These are phyloP conservation scores for Alcedo atthis DNA, from an alignment of 2,797 vertebrate species.

Conservation along the genomic window DNA sequence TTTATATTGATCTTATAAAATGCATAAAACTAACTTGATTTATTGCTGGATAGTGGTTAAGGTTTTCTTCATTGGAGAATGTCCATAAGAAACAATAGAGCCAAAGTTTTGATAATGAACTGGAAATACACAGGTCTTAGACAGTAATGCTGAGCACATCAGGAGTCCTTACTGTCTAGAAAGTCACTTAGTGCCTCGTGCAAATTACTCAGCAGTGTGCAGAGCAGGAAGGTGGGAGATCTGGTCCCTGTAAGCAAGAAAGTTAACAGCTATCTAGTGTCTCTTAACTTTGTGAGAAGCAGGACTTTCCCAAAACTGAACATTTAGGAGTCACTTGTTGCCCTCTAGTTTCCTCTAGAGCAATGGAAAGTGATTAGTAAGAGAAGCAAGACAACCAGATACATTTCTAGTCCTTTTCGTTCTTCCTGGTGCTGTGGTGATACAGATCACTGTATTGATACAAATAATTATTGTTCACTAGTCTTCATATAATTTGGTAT, in stretches of 20 bases:
- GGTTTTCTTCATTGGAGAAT: background rate
- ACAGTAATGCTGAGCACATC: background rate
- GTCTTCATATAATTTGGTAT: background rate
- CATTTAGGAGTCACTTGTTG: background rate
- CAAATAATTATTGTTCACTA: background rate
- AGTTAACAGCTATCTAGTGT: background rate
- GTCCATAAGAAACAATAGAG: background rate
- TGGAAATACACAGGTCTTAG: background rate
- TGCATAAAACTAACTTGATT: background rate
- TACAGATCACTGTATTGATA: background rate
- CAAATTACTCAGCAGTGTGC: background rate
- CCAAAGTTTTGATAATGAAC: background rate
- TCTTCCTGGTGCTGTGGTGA: background rate
- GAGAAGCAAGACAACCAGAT: background rate
- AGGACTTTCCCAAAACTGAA: background rate
- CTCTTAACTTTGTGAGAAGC: background rate
- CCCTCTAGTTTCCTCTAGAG: background rate
- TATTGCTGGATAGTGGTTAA: background rate
- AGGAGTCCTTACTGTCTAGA: background rate
- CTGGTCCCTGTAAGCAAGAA: background rate
- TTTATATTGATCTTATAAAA: background rate
- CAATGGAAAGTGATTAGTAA: background rate
- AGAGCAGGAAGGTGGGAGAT: background rate
- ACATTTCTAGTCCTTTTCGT: background rate
- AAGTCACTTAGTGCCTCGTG: background rate